A percentile compares a stretch with the other conserved stretches of the same genome.
phyloP scores from a whole-genome alignment of 2,113 vertebrate genomes.

The Physeter macrocephalus region DNA sequence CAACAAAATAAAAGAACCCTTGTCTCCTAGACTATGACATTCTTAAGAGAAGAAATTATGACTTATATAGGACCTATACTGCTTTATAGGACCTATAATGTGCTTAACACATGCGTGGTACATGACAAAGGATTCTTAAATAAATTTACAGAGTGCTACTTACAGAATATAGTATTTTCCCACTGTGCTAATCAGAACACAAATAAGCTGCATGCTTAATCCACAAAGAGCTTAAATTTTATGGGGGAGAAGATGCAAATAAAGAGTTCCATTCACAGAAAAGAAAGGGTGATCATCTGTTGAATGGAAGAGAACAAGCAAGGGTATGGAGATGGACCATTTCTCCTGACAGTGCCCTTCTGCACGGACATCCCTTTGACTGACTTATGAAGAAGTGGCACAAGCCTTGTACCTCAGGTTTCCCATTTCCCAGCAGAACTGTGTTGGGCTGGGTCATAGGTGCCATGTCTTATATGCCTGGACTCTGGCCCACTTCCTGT shows the following conservation, averaged over 20 bases:
- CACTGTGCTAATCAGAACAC: not conserved
- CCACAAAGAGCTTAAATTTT: not conserved
- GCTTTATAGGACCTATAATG: not conserved
- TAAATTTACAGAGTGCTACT: not conserved
- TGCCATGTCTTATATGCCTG: not conserved
- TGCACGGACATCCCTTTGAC: not conserved
- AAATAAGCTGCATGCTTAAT: not conserved
- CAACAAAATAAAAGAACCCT: not conserved
- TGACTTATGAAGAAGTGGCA: not conserved
- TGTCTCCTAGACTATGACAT: not conserved
- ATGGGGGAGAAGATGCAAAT: not conserved
- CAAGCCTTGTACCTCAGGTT: not conserved
- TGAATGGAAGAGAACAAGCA: not conserved
- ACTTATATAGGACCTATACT: not conserved
- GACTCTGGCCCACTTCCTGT: not conserved
- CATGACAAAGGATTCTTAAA: not conserved
- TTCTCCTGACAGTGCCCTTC: not conserved
- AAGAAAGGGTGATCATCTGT: not conserved
- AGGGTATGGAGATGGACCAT: not conserved
- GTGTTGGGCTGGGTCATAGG: not conserved
- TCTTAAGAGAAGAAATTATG: not conserved
- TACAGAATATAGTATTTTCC: not conserved
- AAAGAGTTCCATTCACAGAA: not conserved
- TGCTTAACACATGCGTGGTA: not conserved
- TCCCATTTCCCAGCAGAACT: not conserved